Evolutionary conservation across 2,113 vertebrate species (phyloP).

Genomic region (Poeciliopsis occidentalis): DNA sequence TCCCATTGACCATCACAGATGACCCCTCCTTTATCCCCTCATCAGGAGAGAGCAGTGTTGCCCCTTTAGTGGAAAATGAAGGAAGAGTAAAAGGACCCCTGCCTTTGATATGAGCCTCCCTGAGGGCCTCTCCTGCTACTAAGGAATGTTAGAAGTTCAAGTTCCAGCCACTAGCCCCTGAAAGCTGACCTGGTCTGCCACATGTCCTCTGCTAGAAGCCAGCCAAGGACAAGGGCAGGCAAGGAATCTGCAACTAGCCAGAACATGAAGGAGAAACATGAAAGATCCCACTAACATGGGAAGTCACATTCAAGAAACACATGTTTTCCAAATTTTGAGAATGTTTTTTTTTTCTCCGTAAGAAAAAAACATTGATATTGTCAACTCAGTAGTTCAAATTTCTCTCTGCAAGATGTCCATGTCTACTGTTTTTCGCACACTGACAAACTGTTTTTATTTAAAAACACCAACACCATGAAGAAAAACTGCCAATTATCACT

Average conservation of each 20-base stretch:
- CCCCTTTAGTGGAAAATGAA: constrained; percentile 40
- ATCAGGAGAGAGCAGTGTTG: constrained; percentile 30
- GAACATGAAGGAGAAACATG: not conserved
- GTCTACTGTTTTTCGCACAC: not conserved
- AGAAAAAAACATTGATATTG: not conserved
- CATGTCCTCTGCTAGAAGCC: constrained; percentile 69
- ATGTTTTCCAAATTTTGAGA: not conserved
- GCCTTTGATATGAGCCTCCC: constrained; percentile 66
- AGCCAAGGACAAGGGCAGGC: constrained; percentile 65
- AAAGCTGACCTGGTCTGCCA: constrained; percentile 74
- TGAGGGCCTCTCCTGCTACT: constrained; percentile 51
- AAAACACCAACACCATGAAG: not conserved
- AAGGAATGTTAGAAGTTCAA: constrained; percentile 72
- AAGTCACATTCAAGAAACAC: not conserved
- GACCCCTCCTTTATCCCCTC: constrained; percentile 43
- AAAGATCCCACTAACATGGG: constrained; percentile 11
- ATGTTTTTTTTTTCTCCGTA: not conserved
- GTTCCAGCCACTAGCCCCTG: constrained; percentile 72
- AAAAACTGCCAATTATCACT: constrained; percentile 14
- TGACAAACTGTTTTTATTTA: not conserved
- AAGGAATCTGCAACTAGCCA: constrained; percentile 14
- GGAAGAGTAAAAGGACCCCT: constrained; percentile 69
- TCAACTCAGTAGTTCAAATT: not conserved
- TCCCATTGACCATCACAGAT: constrained; percentile 31
- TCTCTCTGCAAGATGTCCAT: not conserved